Conservation (phyloP, 2,888 invertebrate genomes). For the Neuroscelio doddi region DNA sequence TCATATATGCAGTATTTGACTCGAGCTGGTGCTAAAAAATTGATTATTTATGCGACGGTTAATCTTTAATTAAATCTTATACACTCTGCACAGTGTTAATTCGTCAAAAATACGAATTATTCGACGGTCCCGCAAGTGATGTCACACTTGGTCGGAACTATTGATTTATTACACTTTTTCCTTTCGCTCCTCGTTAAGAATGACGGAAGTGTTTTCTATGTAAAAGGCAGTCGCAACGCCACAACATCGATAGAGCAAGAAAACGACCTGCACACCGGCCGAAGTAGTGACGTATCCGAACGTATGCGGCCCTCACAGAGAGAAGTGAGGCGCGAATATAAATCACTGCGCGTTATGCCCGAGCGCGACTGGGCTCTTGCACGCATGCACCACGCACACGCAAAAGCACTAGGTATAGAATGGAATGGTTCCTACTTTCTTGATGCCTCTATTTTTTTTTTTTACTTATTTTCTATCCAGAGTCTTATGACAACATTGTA, state of each 20-base stretch:
- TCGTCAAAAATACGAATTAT: slow-evolving; percentile 4
- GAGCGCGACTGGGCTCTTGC: slow-evolving; percentile 43
- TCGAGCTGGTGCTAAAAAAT: no score
- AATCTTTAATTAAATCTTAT: no score
- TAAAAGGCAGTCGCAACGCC: slow-evolving; percentile 17
- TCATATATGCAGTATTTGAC: no score
- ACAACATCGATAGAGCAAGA: slow-evolving; percentile 38
- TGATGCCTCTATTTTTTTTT: not conserved
- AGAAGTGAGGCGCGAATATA: slow-evolving; percentile 61
- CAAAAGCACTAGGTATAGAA: slow-evolving; percentile 11
- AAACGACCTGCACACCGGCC: slow-evolving; percentile 20
- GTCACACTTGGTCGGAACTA: slow-evolving; percentile 14
- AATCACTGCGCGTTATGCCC: slow-evolving; percentile 60
- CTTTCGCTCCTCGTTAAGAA: slow-evolving; percentile 34
- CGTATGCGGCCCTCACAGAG: slow-evolving; percentile 60
- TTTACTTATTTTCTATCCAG: not conserved
- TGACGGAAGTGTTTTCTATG: slow-evolving; percentile 43
- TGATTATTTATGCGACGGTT: no score
- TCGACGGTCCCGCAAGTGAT: slow-evolving; percentile 11
- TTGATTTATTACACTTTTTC: slow-evolving; percentile 33
- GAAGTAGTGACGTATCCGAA: slow-evolving; percentile 47
- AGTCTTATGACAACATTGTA: no score
- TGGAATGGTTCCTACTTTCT: not conserved
- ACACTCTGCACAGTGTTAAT: no score
- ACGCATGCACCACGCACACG: slow-evolving; percentile 47